A percentile compares a stretch with the other conserved stretches of the same genome.
Evolutionary conservation across 2,888 invertebrate genomes (phyloP).

Genomic region (Esperia sulphurella): DNA sequence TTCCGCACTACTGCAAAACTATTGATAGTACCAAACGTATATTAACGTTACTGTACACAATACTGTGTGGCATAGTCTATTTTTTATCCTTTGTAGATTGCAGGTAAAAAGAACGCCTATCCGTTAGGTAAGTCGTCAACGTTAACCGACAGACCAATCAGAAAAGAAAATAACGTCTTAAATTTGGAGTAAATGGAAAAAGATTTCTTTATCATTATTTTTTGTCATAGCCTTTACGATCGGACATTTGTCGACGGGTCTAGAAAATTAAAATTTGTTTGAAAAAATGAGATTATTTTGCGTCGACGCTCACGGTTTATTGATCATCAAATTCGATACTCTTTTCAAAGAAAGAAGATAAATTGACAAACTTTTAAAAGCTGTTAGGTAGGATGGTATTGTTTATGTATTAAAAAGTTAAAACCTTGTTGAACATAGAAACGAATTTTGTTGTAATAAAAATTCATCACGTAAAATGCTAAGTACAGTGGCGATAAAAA

Average conservation of each 20-base stretch:
- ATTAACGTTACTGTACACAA: no score
- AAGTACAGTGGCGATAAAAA: no score
- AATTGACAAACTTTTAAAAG: slow-evolving; percentile 7
- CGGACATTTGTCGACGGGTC: slow-evolving; percentile 7
- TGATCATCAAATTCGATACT: slow-evolving; percentile 8
- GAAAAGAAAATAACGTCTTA: no score
- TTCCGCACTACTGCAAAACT: no score
- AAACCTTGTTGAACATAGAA: not conserved
- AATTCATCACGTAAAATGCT: no score
- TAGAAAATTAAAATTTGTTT: slow-evolving; percentile 4
- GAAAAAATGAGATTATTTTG: slow-evolving; percentile 9
- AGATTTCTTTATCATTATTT: slow-evolving; percentile 2
- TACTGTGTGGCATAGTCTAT: no score
- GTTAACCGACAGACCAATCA: no score
- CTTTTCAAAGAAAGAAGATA: slow-evolving; percentile 3
- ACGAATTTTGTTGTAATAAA: no score
- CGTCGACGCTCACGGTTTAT: slow-evolving; percentile 7
- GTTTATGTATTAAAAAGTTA: not conserved
- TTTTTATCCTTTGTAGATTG: no score
- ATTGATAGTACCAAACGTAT: no score
- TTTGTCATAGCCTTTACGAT: slow-evolving; percentile 9
- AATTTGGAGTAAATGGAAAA: not conserved
- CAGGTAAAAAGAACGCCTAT: no score
- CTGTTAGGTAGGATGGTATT: not conserved
- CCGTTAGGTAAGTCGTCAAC: no score